Evolutionary conservation across 1,140 invertebrate species (phyloP).

Genomic region (Leucophenga varia): DNA sequence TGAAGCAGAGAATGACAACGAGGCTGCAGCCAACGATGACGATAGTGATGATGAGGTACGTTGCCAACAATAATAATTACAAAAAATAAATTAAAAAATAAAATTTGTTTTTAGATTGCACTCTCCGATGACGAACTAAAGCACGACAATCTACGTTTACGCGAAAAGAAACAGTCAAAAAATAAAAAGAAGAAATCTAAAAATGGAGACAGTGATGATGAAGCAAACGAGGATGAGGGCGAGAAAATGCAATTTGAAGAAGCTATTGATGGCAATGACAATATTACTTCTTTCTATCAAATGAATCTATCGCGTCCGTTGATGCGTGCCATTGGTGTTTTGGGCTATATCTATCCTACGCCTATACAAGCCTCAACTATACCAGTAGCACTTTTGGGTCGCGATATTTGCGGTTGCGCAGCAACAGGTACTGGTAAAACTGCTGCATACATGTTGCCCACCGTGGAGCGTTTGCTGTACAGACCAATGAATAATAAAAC

Average conservation of each 20-base stretch:
- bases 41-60: constrained; percentile 43
- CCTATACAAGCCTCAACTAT: constrained; percentile 94
- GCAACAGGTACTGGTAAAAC: constrained; percentile 99
- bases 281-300: constrained; percentile 80
- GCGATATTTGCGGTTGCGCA: constrained; percentile 55
- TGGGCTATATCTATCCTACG: constrained; percentile 93
- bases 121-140: constrained; percentile 73
- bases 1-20: constrained; percentile 52
- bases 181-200: constrained; percentile 61
- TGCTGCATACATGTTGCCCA: constrained; percentile 97
- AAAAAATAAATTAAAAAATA: constrained; percentile 25
- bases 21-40: constrained; percentile 15
- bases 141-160: constrained; percentile 66
- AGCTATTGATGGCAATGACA: constrained; percentile 66
- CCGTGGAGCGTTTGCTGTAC: constrained; percentile 89
- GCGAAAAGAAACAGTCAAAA: constrained; percentile 61
- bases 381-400: constrained; percentile 83
- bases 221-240: constrained; percentile 59
- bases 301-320: constrained; percentile 91
- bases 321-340: constrained; percentile 80
- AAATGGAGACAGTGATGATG: constrained; percentile 49
- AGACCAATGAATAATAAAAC: constrained; percentile 64
- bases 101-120: constrained; percentile 38
- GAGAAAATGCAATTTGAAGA: constrained; percentile 73
- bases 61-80: constrained; percentile 7